Base-by-base conservation (phyloP, 2,888 invertebrate genomes). In the Steinernema carpocapsae region DNA sequence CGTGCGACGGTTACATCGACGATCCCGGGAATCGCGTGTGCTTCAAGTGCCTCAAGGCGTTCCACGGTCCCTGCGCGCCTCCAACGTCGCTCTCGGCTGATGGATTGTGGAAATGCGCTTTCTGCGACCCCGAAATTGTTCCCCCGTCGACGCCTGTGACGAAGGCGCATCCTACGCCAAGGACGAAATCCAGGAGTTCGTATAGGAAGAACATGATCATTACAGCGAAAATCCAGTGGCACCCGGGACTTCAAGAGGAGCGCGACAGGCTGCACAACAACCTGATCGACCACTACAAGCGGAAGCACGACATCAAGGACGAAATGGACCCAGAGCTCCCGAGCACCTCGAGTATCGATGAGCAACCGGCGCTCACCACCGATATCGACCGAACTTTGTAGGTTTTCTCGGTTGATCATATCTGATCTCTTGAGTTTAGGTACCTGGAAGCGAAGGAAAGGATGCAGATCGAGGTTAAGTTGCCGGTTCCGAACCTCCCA, bases 1-100 rank as follows among this genome's bases (percentile, higher is more conserved):
- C 32, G n/a, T 74, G 74, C 22, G 26, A 14, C 1, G 45, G 74
- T 12, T 77, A 76, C 59, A 77, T 83, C 51, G 64, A 26, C 24
- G 83, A 83, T 73, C 74, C 78, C 1, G 12, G 10, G 6, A 83
- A 83, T 48, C 59, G 78, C 6, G 80, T 82, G 45, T 83, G 83
- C 71, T 26, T 19, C 10, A 32, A 19, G 0, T 83, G 83, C 43
- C 72, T 74, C 0, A 52, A 64, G 6, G 79, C 78, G 0, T 83
- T 75, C 76, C 80, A 82, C 71, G 83, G 80, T 7, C 14, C 10
- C 1, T 83, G 83, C 72, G 70, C 74, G 17, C 75, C 76, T 7
- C 26, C 43, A 22, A 73, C 37, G 32, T 32, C 32, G 6, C 29
- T 6, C 17, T 17, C 64, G 17, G 64, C 32, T 10, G 64, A 64